Percentiles rank a stretch among this genome's conserved stretches.
These are phyloP conservation scores for Gymnodraco acuticeps DNA, from an alignment of 2,797 vertebrate species.

Conservation along the genomic window DNA sequence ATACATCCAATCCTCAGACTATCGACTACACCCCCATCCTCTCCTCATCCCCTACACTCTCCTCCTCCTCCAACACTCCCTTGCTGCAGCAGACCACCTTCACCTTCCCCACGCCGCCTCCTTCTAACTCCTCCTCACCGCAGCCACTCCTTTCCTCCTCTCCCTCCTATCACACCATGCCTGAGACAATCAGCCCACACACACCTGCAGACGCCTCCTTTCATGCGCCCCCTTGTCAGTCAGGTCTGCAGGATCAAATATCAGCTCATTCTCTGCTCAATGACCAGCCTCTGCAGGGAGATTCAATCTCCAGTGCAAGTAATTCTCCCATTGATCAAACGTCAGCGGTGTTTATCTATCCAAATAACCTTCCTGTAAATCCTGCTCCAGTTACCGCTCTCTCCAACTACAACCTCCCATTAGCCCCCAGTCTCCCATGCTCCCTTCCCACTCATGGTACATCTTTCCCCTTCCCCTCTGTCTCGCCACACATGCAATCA, in stretches of 20 bases:
- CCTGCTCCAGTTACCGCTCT: conserved; percentile 15
- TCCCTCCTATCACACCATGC: conserved; percentile 62
- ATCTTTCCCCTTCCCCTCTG: conserved; percentile 67
- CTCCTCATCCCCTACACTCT: conserved; percentile 59
- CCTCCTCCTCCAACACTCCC: conserved; percentile 56
- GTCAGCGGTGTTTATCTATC: conserved; percentile 57
- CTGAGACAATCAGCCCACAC: conserved; percentile 66
- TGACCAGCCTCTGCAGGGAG: conserved; percentile 49
- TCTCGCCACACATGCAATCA: conserved; percentile 70
- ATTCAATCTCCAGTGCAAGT: conserved; percentile 25
- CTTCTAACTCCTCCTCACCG: conserved; percentile 68
- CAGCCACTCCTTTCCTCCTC: conserved; percentile 65
- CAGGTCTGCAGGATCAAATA: conserved; percentile 58
- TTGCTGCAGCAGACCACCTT: conserved; percentile 66
- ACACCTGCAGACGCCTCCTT: conserved; percentile 59
- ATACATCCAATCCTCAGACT: conserved; percentile 40
- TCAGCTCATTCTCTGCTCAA: conserved; percentile 59
- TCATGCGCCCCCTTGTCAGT: conserved; percentile 45
- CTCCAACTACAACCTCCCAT: conserved; percentile 29
- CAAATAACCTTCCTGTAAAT: conserved; percentile 40
- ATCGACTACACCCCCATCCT: conserved; percentile 67
- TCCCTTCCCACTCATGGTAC: conserved; percentile 38
- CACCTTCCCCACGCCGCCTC: conserved; percentile 66
- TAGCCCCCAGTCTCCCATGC: conserved; percentile 28
- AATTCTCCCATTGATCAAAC: conserved; percentile 50